Conservation (phyloP, 2,888 invertebrate genomes). For the Pinctada fucata region DNA sequence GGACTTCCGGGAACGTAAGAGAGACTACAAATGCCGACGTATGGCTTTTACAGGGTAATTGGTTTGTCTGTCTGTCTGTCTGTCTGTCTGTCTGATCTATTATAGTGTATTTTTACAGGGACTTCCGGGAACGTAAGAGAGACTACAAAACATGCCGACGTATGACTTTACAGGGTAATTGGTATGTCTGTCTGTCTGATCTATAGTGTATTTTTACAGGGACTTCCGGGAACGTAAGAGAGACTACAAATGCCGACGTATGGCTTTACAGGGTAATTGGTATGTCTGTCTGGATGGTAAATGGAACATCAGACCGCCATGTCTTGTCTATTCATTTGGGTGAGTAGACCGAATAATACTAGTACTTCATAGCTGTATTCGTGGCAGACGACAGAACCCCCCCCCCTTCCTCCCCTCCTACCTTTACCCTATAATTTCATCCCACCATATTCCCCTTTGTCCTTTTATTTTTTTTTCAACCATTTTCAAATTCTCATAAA, state of each 20-base stretch:
- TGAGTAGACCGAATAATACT: constrained; percentile 17
- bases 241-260: constrained; percentile 14
- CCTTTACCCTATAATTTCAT: no score
- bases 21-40: constrained; percentile 19
- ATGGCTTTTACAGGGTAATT: constrained; percentile 27
- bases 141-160: constrained; percentile 14
- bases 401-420: no score
- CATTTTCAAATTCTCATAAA: no score
- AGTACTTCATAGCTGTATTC: no score
- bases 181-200: constrained; percentile 5
- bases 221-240: no score
- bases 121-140: no score
- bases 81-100: no score
- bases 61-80: constrained; percentile 2
- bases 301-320: constrained; percentile 28
- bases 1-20: constrained; percentile 4
- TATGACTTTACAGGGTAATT: constrained; percentile 28
- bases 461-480: no score
- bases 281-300: constrained; percentile 33
- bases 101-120: background rate
- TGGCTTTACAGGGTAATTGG: constrained; percentile 34
- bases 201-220: background rate
- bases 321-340: constrained; percentile 44
- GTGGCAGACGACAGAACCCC: no score
- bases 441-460: no score